Conservation (phyloP, 1,140 invertebrate genomes). For the Calliphora vicina region DNA sequence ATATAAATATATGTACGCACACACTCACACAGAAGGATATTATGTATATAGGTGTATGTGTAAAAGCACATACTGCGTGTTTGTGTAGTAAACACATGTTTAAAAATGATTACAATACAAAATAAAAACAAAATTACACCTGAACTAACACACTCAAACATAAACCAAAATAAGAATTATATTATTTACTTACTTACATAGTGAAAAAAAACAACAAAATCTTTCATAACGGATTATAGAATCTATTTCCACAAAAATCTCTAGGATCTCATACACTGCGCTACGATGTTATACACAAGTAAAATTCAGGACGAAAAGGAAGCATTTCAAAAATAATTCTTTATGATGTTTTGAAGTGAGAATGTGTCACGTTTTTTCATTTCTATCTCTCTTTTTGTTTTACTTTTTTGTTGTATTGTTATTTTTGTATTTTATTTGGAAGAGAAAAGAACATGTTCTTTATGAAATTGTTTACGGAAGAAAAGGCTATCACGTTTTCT, state of each 20-base stretch:
- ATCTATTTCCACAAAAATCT: background rate
- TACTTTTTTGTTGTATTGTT: background rate
- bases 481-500: background rate
- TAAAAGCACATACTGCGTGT: background rate
- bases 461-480: background rate
- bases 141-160: background rate
- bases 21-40: background rate
- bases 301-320: background rate
- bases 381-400: background rate
- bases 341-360: background rate
- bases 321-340: background rate
- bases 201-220: background rate
- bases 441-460: background rate
- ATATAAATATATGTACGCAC: background rate
- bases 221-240: background rate
- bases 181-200: background rate
- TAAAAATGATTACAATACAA: conserved; percentile 32
- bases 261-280: background rate
- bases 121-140: background rate
- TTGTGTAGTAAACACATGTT: conserved; percentile 15
- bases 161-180: background rate
- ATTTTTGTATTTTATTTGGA: background rate
- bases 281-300: background rate
- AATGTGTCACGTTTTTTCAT: background rate
- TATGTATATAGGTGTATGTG: too few species aligned